These are phyloP conservation scores for Eupeodes corollae DNA, from an alignment of 1,140 invertebrate genomes.

Conservation along the genomic window DNA sequence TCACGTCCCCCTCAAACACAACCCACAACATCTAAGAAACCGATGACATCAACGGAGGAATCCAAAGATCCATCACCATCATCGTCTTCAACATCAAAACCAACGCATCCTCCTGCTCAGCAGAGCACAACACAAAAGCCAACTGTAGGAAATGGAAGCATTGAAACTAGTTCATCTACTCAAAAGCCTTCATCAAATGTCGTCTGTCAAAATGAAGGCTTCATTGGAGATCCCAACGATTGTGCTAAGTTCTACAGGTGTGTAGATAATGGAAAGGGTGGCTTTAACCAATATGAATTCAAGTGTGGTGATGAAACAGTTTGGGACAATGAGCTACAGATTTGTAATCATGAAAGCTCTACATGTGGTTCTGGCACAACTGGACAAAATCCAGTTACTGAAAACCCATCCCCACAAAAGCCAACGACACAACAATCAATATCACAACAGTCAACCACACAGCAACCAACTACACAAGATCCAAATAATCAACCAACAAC, in stretches of 20 bases:
- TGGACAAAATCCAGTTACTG: not conserved
- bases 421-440: constrained; percentile 10
- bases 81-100: constrained; percentile 10
- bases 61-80: not conserved
- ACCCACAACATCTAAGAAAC: not conserved
- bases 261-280: constrained; percentile 46
- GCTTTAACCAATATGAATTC: constrained; percentile 49
- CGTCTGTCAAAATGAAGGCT: constrained; percentile 37
- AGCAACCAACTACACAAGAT: not conserved
- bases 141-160: not conserved
- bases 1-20: constrained; percentile 16
- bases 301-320: constrained; percentile 52
- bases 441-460: not conserved
- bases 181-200: constrained; percentile 4
- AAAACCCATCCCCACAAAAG: not conserved
- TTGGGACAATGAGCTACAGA: constrained; percentile 47
- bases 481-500: constrained; percentile 1
- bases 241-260: constrained; percentile 59
- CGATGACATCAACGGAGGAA: not conserved
- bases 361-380: not conserved
- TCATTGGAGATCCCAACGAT: constrained; percentile 45
- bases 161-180: not conserved
- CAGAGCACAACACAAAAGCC: constrained; percentile 7
- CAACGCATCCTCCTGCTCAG: constrained; percentile 17
- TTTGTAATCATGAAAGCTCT: constrained; percentile 48